phyloP scores from a whole-genome alignment of 2,797 vertebrate genomes.

The Neoniphon sammara region DNA sequence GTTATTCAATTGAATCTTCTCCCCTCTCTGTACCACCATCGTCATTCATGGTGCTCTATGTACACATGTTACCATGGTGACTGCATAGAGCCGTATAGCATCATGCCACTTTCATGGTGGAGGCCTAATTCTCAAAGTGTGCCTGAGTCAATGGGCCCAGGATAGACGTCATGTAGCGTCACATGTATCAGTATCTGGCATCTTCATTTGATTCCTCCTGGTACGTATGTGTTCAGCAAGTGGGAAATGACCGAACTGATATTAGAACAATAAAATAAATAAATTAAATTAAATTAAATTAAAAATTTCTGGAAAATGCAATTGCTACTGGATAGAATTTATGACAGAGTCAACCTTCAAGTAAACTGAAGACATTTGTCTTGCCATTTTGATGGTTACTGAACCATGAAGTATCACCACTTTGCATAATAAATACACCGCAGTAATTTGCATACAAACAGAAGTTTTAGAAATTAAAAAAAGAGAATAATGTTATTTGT shows the following conservation, averaged over 20 bases:
- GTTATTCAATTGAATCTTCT: constrained; percentile 32
- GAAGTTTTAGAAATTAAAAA: too few relatives aligned
- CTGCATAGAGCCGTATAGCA: constrained; percentile 28
- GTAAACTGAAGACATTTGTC: too few relatives aligned
- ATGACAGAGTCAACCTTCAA: not conserved
- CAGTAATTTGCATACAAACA: too few relatives aligned
- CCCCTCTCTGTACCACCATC: constrained; percentile 13
- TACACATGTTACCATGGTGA: constrained; percentile 60
- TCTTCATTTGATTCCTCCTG: too few relatives aligned
- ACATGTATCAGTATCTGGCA: not conserved
- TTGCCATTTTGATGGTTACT: not conserved
- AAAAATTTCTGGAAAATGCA: not conserved
- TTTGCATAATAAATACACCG: too few relatives aligned
- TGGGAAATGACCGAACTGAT: too few relatives aligned
- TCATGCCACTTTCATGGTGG: constrained; percentile 33
- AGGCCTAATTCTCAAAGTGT: constrained; percentile 36
- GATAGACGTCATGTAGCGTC: not conserved
- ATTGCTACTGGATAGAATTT: not conserved
- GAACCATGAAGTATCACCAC: not conserved
- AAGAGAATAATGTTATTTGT: too few relatives aligned
- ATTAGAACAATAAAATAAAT: too few relatives aligned
- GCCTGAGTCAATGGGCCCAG: not conserved
- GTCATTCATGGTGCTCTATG: constrained; percentile 43
- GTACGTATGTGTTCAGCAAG: too few relatives aligned
- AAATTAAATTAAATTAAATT: too few relatives aligned